These are phyloP conservation scores for Aleiodes testaceus DNA, from an alignment of 2,888 invertebrate genomes.

Conservation along the genomic window DNA sequence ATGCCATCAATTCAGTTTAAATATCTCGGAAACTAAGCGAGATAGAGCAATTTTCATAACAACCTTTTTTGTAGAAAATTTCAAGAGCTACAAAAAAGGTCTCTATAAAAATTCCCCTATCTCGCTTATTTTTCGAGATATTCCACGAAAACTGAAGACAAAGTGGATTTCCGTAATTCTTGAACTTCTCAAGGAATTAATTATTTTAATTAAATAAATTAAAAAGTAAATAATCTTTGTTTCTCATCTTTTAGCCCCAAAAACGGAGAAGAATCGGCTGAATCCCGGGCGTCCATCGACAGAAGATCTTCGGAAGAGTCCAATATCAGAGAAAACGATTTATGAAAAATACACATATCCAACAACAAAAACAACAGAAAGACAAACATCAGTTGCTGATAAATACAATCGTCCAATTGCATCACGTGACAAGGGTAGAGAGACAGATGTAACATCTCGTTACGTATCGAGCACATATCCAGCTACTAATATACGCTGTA, in stretches of 20 bases:
- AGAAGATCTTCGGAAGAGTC: constrained; percentile 59
- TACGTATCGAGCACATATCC: constrained; percentile 66
- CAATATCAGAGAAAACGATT: constrained; percentile 62
- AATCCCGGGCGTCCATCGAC: constrained; percentile 58
- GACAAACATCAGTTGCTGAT: constrained; percentile 65
- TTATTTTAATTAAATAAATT: too few relatives aligned
- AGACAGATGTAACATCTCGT: constrained; percentile 61
- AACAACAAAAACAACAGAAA: constrained; percentile 60
- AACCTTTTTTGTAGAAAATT: too few relatives aligned
- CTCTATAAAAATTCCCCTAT: too few relatives aligned
- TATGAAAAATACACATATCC: constrained; percentile 65
- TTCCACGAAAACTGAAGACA: too few relatives aligned
- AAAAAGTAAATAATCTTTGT: too few relatives aligned
- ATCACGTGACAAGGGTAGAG: constrained; percentile 65
- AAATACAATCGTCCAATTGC: constrained; percentile 61
- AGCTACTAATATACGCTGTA: constrained; percentile 59
- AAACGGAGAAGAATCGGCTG: constrained; percentile 61
- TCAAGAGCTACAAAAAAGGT: too few relatives aligned
- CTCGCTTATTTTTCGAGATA: too few relatives aligned
- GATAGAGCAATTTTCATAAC: too few relatives aligned
- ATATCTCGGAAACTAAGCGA: too few relatives aligned
- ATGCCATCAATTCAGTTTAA: too few relatives aligned
- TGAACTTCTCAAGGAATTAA: too few relatives aligned
- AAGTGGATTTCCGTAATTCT: too few relatives aligned
- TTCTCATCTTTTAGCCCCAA: constrained; percentile 57